Percentiles rank a stretch among this genome's conserved stretches.
Conservation (phyloP, 2,888 invertebrate species). For the Ctenicera cuprea region DNA sequence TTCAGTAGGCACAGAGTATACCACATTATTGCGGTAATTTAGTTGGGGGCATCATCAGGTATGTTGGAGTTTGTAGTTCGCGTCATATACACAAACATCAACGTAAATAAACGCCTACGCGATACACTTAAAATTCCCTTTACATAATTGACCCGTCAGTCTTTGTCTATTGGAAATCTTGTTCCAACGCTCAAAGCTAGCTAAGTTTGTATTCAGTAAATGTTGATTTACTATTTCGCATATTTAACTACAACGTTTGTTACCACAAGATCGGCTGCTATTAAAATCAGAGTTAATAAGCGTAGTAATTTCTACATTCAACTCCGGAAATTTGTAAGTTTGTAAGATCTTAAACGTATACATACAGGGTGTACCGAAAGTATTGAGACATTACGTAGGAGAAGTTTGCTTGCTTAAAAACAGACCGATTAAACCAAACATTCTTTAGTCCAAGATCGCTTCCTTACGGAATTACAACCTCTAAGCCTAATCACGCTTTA, state of each 20-base stretch:
- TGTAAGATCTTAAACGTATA: too few species aligned
- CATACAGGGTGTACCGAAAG: too few species aligned
- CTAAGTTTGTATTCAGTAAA: not conserved
- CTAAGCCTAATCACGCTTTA: too few species aligned
- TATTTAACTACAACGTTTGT: constrained; percentile 1
- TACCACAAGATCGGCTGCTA: too few species aligned
- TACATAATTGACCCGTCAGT: constrained; percentile 16
- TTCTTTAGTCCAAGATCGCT: too few species aligned
- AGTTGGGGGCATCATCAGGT: not conserved
- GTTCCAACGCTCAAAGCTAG: not conserved
- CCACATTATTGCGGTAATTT: constrained; percentile 8
- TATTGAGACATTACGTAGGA: too few species aligned
- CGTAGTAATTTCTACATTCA: too few species aligned
- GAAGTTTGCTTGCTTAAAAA: too few species aligned
- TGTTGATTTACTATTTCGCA: not conserved
- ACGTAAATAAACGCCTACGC: constrained; percentile 11
- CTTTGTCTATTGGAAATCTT: constrained; percentile 13
- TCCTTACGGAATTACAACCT: too few species aligned
- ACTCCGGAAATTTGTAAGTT: too few species aligned
- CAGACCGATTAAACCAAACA: too few species aligned
- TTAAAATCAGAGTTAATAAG: too few species aligned
- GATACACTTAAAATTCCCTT: constrained; percentile 19
- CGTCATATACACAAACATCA: constrained; percentile 25
- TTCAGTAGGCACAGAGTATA: not conserved
- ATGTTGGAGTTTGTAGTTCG: constrained; percentile 14